Base-by-base conservation (phyloP, 2,888 invertebrate species). In the Ctena decussata region DNA sequence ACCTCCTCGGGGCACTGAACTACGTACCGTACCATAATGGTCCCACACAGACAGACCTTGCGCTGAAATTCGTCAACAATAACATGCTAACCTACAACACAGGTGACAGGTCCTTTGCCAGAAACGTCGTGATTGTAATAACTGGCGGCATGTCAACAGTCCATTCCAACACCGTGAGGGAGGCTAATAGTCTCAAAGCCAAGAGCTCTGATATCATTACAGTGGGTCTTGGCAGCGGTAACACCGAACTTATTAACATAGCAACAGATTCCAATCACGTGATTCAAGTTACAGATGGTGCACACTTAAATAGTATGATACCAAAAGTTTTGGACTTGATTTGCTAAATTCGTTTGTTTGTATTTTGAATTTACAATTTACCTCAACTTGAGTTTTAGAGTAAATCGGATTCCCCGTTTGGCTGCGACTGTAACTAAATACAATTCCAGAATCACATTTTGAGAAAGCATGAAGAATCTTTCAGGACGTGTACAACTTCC, bases 21-120 rank as follows among this genome's bases (percentile, higher is more conserved):
- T 87, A 87, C 41, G 85, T 87, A 30, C 87, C 87, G 0, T 87
- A 87, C 73, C 87, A 87, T 35, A 78, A 87, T 24, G 87, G 87
- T 12, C 30, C 53, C 11, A 80, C 83, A 0, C 70, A 69, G 24
- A 85, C 85, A 0, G 85, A 83, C 35, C 39, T 81, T 18, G 86
- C 86, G 1, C 60, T 86, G 2, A 24, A 69, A 30, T 84, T 44
- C 70, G 77, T 80, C 12, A 44, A 73, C 15, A 37, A 80, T 18
- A 27, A 80, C 24, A 72, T 84, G 60, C 27, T 57, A 6, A 53
- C 74, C 21, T 32, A 12, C 18, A 30, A 24, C 27, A 21, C 8
- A 21, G 87, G 87, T 37, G 87, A 87, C 75, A 57, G 87, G 69
- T 77, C 80, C 12, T 60, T 57, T 21, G 87, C 87, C 12, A 46